Conservation (phyloP, 2,113 vertebrate species). For the Boulengeromyrus knoepffleri region DNA sequence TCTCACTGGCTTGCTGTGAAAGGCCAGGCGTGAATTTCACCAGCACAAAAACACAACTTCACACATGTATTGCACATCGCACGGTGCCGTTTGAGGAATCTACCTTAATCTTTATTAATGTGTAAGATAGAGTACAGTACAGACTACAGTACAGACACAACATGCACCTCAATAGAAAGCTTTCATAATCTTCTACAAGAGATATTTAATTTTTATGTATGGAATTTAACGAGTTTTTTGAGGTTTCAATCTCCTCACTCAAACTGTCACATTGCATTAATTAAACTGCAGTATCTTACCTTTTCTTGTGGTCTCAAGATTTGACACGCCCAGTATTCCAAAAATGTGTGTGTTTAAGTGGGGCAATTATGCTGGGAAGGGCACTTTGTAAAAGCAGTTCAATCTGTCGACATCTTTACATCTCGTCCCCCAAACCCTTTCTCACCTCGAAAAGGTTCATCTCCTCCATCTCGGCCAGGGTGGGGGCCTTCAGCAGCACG, state of each 20-base stretch:
- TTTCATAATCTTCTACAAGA: neutral
- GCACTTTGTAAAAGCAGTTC: neutral
- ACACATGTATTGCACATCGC: neutral
- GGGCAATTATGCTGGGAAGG: neutral
- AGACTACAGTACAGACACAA: neutral
- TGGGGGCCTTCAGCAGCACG: conserved; percentile 85
- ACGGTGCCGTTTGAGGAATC: neutral
- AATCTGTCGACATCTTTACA: neutral
- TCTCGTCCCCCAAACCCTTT: neutral
- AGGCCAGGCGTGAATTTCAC: neutral
- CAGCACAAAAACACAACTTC: neutral
- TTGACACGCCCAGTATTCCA: neutral
- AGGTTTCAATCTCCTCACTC: neutral
- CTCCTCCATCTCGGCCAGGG: conserved; percentile 92
- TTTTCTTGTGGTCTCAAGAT: neutral
- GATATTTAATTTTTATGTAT: neutral
- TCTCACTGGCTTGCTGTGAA: neutral
- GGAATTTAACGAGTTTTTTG: neutral
- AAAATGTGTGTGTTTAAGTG: neutral
- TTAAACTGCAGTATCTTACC: neutral
- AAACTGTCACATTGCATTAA: neutral
- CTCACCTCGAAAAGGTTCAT: conserved; percentile 83
- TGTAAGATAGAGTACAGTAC: neutral
- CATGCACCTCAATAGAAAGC: neutral
- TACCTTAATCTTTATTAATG: neutral